Evolutionary conservation across 2,888 invertebrate genomes (phyloP).

Genomic region (Abrostola tripartita): DNA sequence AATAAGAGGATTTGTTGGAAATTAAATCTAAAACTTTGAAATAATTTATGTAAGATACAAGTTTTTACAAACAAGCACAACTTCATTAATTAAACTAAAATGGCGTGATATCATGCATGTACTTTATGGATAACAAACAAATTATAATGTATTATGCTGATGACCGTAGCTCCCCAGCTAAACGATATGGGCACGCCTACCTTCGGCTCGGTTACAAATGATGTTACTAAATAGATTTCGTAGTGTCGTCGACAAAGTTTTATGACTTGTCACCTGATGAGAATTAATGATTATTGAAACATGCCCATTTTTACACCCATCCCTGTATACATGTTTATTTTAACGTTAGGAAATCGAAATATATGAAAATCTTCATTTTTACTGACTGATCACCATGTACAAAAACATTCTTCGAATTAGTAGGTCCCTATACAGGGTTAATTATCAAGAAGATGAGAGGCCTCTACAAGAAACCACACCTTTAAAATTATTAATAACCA

Average conservation of each 20-base stretch:
- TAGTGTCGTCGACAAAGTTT: background rate
- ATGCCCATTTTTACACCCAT: background rate
- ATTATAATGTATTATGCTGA: background rate
- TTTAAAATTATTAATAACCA: background rate
- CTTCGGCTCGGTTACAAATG: slow-evolving; percentile 1
- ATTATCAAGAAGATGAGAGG: no score
- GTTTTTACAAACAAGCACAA: no score
- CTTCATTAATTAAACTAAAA: background rate
- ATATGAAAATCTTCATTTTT: no score
- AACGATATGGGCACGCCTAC: background rate
- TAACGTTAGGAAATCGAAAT: no score
- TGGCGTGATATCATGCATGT: background rate
- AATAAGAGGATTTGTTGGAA: no score
- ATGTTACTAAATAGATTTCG: slow-evolving; percentile 1
- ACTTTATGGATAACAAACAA: background rate
- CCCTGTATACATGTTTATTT: background rate
- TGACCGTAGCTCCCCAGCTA: background rate
- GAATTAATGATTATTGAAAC: background rate
- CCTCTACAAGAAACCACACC: no score
- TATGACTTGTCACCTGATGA: background rate
- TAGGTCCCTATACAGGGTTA: no score
- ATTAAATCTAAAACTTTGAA: no score
- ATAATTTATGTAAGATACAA: no score
- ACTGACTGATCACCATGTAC: no score
- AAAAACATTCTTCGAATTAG: no score